These are phyloP conservation scores for Hippasteria phrygiana DNA, from an alignment of 53 echinoderm and acorn worm species.

Conservation along the genomic window DNA sequence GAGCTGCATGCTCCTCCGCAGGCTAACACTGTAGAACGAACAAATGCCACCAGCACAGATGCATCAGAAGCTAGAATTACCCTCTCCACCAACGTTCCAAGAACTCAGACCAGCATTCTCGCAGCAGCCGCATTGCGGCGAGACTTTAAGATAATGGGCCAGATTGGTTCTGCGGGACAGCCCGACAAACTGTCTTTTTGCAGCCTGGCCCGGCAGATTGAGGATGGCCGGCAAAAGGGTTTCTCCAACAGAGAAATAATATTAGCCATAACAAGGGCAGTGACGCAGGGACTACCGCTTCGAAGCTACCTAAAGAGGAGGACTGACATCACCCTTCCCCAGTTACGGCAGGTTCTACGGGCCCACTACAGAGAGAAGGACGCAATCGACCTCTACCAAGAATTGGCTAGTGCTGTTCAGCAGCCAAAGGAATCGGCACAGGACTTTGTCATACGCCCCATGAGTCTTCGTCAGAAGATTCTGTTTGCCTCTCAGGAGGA, in stretches of 20 bases:
- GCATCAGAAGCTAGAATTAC: neutral
- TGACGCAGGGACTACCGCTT: neutral
- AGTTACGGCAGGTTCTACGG: neutral
- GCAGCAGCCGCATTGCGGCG: neutral
- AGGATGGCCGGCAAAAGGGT: constrained; percentile 14
- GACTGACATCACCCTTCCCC: neutral
- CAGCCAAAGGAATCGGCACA: constrained; percentile 25
- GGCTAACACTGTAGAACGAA: neutral
- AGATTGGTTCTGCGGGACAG: neutral
- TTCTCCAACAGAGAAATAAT: constrained; percentile 7
- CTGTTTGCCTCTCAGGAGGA: constrained; percentile 30
- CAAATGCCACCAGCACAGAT: neutral
- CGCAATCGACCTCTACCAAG: constrained; percentile 45
- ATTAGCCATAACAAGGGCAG: constrained; percentile 32
- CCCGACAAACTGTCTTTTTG: neutral
- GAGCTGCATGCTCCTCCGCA: neutral
- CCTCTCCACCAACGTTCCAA: too few species aligned
- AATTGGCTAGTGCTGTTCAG: constrained; percentile 10
- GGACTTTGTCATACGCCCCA: constrained; percentile 16
- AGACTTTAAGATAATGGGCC: neutral
- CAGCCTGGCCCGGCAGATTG: neutral
- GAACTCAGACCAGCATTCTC: neutral
- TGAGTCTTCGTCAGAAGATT: constrained; percentile 27
- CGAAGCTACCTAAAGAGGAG: constrained; percentile 33
- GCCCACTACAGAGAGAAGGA: constrained; percentile 46